Evolutionary conservation across 2,888 invertebrate species (phyloP).

Genomic region (Glyphotaelius pellucidus): DNA sequence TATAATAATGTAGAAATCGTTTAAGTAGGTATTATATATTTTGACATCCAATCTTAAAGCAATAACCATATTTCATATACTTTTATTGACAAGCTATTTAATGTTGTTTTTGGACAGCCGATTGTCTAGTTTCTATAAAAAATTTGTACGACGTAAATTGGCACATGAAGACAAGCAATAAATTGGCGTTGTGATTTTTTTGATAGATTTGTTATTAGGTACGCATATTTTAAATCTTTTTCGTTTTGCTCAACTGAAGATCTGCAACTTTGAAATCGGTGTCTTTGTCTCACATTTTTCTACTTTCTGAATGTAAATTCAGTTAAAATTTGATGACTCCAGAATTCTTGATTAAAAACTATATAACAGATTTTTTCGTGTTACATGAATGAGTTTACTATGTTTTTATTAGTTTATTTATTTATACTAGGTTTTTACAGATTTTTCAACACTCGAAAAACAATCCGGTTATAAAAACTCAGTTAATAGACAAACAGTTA

Average conservation of each 20-base stretch:
- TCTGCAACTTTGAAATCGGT: not conserved
- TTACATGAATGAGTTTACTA: no score
- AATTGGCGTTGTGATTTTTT: not conserved
- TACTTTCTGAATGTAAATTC: no score
- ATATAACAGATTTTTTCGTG: no score
- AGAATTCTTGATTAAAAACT: no score
- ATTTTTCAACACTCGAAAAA: no score
- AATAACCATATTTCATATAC: not conserved
- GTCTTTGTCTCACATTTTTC: not conserved
- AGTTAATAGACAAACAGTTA: no score
- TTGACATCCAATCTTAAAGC: not conserved
- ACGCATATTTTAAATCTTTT: not conserved
- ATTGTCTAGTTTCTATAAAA: not conserved
- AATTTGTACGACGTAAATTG: not conserved
- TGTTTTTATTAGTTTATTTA: no score
- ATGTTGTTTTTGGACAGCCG: not conserved
- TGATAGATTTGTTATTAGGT: not conserved
- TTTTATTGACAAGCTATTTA: not conserved
- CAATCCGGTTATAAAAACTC: no score
- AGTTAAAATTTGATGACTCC: no score
- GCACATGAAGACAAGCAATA: not conserved
- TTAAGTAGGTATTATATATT: not conserved
- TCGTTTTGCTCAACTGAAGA: not conserved
- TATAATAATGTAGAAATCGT: no score
- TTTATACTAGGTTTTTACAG: no score